Base-by-base conservation (phyloP, 2,888 invertebrate species). In the Coleophora deauratella region DNA sequence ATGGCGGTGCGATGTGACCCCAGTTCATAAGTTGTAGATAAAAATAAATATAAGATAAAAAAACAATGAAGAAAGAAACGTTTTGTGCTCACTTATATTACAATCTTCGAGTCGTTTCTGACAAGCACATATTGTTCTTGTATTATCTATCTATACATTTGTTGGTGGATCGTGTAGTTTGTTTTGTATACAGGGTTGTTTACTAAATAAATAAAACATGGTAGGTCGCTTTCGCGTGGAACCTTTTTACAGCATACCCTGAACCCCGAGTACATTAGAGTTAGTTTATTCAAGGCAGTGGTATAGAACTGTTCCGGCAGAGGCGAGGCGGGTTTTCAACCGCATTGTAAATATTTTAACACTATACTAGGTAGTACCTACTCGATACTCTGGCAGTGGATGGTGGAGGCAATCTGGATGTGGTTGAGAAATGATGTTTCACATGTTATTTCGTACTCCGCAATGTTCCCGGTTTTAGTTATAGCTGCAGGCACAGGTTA, bases 321-420 rank as follows among this genome's bases (percentile, higher is more conserved):
- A 54, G 52, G 50, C 58, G 49, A 51, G 62, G 60, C 56, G 56
- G 59, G 64, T 63, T 71, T 68, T 64, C 64, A 57, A 67, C 74
- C 69, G 66, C 70, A 65, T 45, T 66, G 67, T 76, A 75, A 80
- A 80, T 78, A 75, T 76, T 78, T 73, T 70, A 77, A 69, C 66
- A 61, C 49, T 55, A 49, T 48, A 59, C 55, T 61, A 60, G 66
- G 65, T 66, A 57, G 57, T 56, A 53, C n/a, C n/a, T n/a, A 14
- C 27, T n/a, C 35, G 11, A 21, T 31, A 10, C 27, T 51, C 44
- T 47, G 50, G 42, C n/a, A n/a, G n/a, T n/a, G n/a, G n/a, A n/a
- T n/a, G n/a, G n/a, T n/a, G n/a, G n/a, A n/a, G n/a, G n/a, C n/a
- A n/a, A n/a, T n/a, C n/a, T n/a, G n/a, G n/a, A n/a, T n/a, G n/a